A percentile compares a stretch with the other conserved stretches of the same genome.
Conservation (phyloP, 2,888 invertebrate genomes). For the Eumerus sabulonum region DNA sequence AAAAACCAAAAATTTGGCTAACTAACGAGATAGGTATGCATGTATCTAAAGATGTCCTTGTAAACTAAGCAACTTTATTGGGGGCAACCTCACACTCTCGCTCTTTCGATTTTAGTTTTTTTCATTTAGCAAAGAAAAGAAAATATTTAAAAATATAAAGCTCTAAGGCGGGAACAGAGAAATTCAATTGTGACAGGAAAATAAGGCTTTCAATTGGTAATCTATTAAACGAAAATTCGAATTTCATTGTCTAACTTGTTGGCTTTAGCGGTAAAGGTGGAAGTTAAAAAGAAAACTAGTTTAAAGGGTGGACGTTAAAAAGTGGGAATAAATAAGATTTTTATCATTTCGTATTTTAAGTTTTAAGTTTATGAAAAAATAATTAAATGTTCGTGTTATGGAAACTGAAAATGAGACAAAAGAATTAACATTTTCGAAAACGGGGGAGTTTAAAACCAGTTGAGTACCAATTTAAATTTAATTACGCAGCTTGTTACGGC, state of each 20-base stretch:
- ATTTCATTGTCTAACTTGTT: neutral
- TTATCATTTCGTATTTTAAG: slow-evolving; percentile 3
- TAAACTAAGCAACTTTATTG: slow-evolving; percentile 2
- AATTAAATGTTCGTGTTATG: neutral
- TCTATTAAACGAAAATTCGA: neutral
- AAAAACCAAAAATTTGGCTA: slow-evolving; percentile 58
- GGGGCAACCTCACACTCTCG: slow-evolving; percentile 12
- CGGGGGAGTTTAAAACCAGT: neutral
- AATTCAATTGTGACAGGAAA: neutral
- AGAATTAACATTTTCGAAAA: slow-evolving; percentile 1
- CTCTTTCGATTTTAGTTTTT: slow-evolving; percentile 22
- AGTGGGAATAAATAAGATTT: slow-evolving; percentile 1
- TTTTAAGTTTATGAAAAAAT: neutral
- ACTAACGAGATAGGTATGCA: slow-evolving; percentile 27
- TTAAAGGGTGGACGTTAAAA: neutral
- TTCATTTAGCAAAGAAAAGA: neutral
- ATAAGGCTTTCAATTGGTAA: slow-evolving; percentile 22
- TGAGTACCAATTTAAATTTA: slow-evolving; percentile 16
- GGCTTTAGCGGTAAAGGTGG: slow-evolving; percentile 10
- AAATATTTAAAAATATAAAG: slow-evolving; percentile 17
- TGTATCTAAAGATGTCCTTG: slow-evolving; percentile 20
- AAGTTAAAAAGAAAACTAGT: neutral
- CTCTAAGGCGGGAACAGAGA: slow-evolving; percentile 6
- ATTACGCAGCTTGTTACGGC: too few relatives aligned
- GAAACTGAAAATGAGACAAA: neutral